Conservation (phyloP, 1,140 invertebrate genomes). For the Agraylea sexmaculata region DNA sequence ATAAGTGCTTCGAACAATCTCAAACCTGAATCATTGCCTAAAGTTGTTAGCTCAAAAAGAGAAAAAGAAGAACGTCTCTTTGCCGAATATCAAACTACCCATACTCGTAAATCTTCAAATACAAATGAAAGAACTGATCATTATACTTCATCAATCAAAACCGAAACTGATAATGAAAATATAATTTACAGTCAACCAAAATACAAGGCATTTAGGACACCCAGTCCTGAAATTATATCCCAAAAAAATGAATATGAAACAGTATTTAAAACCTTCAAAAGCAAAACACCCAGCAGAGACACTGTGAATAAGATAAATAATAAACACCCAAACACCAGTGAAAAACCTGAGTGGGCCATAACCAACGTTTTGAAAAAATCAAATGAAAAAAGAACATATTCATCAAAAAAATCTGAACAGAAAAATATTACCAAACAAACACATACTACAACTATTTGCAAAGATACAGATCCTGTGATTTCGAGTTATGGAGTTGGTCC, state of each 20-base stretch:
- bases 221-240: slow-evolving; percentile 27
- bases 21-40: slow-evolving; percentile 19
- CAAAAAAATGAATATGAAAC: slow-evolving; percentile 25
- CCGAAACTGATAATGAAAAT: slow-evolving; percentile 9
- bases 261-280: slow-evolving; percentile 16
- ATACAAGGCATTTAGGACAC: slow-evolving; percentile 25
- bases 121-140: slow-evolving; percentile 13
- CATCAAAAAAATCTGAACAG: slow-evolving; percentile 32
- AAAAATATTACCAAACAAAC: slow-evolving; percentile 26
- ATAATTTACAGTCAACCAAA: slow-evolving; percentile 23
- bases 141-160: slow-evolving; percentile 1
- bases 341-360: slow-evolving; percentile 44
- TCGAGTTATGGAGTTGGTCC: slow-evolving; percentile 73
- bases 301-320: slow-evolving; percentile 12
- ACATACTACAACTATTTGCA: slow-evolving; percentile 30
- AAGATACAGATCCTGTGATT: slow-evolving; percentile 50
- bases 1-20: slow-evolving; percentile 25
- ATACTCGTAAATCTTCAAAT: slow-evolving; percentile 13
- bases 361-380: slow-evolving; percentile 40
- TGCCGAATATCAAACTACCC: slow-evolving; percentile 11
- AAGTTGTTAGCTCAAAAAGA: slow-evolving; percentile 14
- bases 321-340: slow-evolving; percentile 23
- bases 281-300: slow-evolving; percentile 17
- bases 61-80: slow-evolving; percentile 11
- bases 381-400: slow-evolving; percentile 31